These are phyloP conservation scores for Melipona bicolor DNA, from an alignment of 2,888 invertebrate species.

Conservation along the genomic window DNA sequence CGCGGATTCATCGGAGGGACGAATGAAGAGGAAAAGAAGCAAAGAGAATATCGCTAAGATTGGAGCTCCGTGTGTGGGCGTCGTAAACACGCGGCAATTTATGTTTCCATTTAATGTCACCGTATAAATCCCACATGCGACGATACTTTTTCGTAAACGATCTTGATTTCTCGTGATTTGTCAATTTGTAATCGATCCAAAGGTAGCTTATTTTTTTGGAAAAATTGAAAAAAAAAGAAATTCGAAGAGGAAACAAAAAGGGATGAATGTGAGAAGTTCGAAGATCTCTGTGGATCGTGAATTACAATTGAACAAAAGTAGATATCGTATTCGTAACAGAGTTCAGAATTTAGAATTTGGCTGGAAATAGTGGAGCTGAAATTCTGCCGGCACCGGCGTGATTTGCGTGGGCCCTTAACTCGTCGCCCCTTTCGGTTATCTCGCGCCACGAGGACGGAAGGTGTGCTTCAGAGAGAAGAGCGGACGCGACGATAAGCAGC, in stretches of 20 bases:
- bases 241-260: neutral
- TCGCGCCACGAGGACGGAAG: conserved; percentile 27
- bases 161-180: neutral
- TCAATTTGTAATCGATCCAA: neutral
- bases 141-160: conserved; percentile 9
- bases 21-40: conserved; percentile 16
- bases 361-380: neutral
- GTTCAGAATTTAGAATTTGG: neutral
- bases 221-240: neutral
- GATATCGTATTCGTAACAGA: too few species aligned
- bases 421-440: conserved; percentile 35
- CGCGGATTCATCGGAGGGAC: conserved; percentile 39
- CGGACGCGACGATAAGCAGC: conserved; percentile 34
- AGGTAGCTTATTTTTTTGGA: neutral
- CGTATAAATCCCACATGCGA: conserved; percentile 26
- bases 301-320: too few species aligned
- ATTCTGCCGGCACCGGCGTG: neutral
- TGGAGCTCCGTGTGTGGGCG: conserved; percentile 63
- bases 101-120: conserved; percentile 52
- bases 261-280: neutral
- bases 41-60: conserved; percentile 55
- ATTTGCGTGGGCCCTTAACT: conserved; percentile 30
- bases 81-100: conserved; percentile 54
- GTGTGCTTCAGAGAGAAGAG: conserved; percentile 20
- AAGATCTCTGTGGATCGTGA: neutral